Evolutionary conservation across 2,113 vertebrate genomes (phyloP), one percentile per base, ranked within the genome.

Genomic region (Gasterosteus aculeatus): DNA sequence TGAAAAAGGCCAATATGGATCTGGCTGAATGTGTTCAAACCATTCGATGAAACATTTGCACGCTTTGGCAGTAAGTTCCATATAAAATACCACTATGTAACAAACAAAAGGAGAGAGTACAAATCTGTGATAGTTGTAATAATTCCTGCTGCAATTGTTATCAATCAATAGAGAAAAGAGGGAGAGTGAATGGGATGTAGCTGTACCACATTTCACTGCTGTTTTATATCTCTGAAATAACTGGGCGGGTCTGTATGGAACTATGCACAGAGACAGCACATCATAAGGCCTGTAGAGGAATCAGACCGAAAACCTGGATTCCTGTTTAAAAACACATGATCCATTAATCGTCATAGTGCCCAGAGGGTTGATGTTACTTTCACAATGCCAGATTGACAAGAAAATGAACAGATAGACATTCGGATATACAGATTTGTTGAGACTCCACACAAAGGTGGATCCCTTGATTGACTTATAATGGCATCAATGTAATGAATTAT

Each of bases 211-310:
- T 61, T 42, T 61, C 62, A 31, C n/a, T 49, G n/a, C 57, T 59
- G 39, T 70, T 78, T 60, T 70, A 38, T 22, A 4, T 18, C 31
- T 76, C 41, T 66, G 35, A 66, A 58, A 54, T 29, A 38, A 71
- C 44, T 33, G 57, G 26, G 38, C 29, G n/a, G 39, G 67, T 47
- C 58, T 39, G 54, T 54, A 56, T 42, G 66, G 71, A 82, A 59
- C 44, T 4, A 59, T 70, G 82, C 69, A 72, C 82, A 86, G 68
- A 79, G 78, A 87, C 78, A 75, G 79, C 83, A 46, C 75, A 73
- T 83, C 80, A 64, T 72, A 53, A 44, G 58, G 57, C 74, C 77
- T 29, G 2, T 60, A 83, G 87, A 83, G 60, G 49, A 72, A 65
- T 89, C 60, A 58, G 53, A 79, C 11, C 59, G 56, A 12, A 2